Evolutionary conservation across 2,888 invertebrate species (phyloP).

Genomic region (Crematogaster levior): DNA sequence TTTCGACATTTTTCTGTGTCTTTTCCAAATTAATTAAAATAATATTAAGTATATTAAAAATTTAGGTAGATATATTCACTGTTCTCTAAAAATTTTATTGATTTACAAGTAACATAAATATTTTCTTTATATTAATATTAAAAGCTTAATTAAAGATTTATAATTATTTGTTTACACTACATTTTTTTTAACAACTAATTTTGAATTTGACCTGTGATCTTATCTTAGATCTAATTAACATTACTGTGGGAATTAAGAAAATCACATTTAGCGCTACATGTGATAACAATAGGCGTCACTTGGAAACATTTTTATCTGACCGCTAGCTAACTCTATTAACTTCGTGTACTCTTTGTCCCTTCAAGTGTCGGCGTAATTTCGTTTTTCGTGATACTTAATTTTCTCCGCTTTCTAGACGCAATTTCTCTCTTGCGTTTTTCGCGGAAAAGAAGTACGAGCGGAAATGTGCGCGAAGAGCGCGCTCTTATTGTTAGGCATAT

Average conservation of each 20-base stretch:
- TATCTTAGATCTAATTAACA: not conserved
- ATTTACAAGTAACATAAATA: not conserved
- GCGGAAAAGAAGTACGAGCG: not conserved
- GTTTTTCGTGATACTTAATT: slow-evolving; percentile 49
- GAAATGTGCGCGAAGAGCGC: not conserved
- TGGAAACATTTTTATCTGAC: not conserved
- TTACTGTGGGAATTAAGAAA: not conserved
- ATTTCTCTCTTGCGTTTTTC: slow-evolving; percentile 17
- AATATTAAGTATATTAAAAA: not conserved
- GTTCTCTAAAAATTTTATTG: not conserved
- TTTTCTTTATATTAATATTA: not conserved
- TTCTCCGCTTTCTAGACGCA: slow-evolving; percentile 15
- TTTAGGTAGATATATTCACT: not conserved
- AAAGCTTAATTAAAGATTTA: not conserved
- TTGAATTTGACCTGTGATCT: not conserved
- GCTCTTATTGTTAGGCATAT: not conserved
- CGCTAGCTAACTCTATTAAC: slow-evolving; percentile 23
- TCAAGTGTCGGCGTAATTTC: slow-evolving; percentile 30
- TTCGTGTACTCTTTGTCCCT: not conserved
- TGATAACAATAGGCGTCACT: not conserved
- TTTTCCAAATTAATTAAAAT: not conserved
- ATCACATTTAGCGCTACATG: not conserved
- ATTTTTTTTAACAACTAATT: not conserved
- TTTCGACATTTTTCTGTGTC: not conserved
- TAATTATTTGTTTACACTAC: not conserved